Evolutionary conservation across 2,888 invertebrate genomes (phyloP).

Genomic region (Achlya flavicornis): DNA sequence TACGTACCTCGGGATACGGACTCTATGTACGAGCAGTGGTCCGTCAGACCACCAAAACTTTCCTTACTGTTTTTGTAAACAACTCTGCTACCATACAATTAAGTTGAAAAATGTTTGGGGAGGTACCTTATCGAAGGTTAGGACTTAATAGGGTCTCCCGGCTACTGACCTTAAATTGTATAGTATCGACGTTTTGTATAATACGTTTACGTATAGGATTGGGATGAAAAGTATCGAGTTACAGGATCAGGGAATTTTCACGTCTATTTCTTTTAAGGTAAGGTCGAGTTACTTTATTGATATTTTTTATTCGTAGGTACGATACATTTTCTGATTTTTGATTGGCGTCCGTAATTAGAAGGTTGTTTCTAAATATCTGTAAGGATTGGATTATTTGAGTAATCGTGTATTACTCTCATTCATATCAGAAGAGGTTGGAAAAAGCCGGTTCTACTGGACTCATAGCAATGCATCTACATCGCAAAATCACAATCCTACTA

Average conservation of each 20-base stretch:
- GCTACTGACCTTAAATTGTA: conserved; percentile 30
- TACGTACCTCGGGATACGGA: not conserved
- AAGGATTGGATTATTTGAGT: not conserved
- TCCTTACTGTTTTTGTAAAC: conserved; percentile 35
- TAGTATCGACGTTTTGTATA: conserved; percentile 28
- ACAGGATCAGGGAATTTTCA: not conserved
- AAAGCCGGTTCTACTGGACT: too few species aligned
- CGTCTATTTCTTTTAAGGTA: not conserved
- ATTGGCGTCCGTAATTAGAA: not conserved
- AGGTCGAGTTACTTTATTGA: not conserved
- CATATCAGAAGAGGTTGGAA: too few species aligned
- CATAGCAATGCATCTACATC: too few species aligned
- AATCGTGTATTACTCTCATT: too few species aligned
- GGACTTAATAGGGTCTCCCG: conserved; percentile 33
- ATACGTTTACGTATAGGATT: conserved; percentile 19
- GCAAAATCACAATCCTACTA: too few species aligned
- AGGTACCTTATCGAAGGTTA: conserved; percentile 46
- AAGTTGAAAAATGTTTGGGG: conserved; percentile 58
- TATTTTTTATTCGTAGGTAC: not conserved
- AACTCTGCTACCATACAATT: conserved; percentile 45
- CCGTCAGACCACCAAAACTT: conserved; percentile 27
- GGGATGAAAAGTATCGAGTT: conserved; percentile 9
- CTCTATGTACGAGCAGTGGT: not conserved
- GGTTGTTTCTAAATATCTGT: not conserved
- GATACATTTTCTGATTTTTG: not conserved